Percentiles rank a stretch among this genome's conserved stretches.
Conservation (phyloP, 2,113 vertebrate species). For the Tyrannus savana region DNA sequence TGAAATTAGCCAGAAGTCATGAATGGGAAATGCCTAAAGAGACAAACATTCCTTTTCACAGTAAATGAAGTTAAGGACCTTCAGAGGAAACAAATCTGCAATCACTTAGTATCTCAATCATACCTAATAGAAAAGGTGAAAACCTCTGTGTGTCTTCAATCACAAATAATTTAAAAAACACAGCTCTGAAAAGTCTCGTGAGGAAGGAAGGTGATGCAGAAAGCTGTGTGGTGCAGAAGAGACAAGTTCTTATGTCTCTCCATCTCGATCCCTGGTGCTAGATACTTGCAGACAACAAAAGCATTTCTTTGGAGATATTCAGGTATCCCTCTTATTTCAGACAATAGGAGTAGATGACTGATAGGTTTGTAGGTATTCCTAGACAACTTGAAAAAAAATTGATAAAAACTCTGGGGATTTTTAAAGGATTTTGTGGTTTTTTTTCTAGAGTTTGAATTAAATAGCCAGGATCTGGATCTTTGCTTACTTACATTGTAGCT, state of each 20-base stretch:
- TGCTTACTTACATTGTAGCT: not conserved
- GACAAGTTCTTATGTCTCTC: not conserved
- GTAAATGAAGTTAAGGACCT: not conserved
- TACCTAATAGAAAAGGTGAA: not conserved
- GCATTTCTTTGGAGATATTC: not conserved
- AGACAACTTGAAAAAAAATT: not conserved
- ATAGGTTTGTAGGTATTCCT: not conserved
- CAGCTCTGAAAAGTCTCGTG: not conserved
- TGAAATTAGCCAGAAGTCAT: conserved; percentile 30
- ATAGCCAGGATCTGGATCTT: not conserved
- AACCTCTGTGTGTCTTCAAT: not conserved
- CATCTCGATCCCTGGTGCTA: not conserved
- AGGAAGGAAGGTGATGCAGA: not conserved
- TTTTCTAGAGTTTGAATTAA: not conserved
- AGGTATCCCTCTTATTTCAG: not conserved
- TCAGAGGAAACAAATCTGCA: not conserved
- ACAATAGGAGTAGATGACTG: not conserved
- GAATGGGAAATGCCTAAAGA: conserved; percentile 8
- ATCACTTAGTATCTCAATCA: not conserved
- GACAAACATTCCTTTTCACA: not conserved
- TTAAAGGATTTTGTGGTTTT: not conserved
- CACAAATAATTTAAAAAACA: not conserved
- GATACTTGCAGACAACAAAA: not conserved
- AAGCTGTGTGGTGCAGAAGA: not conserved
- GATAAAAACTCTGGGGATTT: not conserved